These are phyloP conservation scores for Paradoxurus hermaphroditus DNA, from an alignment of 2,113 vertebrate species.

Conservation along the genomic window DNA sequence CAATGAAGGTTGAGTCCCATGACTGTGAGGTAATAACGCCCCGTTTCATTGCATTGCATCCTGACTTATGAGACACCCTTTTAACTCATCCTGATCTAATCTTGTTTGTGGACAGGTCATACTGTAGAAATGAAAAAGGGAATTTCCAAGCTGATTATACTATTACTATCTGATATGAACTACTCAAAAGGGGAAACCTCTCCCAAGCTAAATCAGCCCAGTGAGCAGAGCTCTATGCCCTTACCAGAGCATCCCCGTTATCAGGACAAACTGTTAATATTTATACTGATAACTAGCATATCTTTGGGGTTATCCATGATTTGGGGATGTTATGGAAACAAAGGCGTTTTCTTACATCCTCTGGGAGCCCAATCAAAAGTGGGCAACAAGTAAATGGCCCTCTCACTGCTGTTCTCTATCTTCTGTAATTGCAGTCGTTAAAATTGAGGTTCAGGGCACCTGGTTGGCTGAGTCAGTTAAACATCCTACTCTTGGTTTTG, in stretches of 20 bases:
- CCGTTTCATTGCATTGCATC: not conserved
- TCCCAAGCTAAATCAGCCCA: not conserved
- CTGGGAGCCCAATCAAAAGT: not conserved
- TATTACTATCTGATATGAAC: not conserved
- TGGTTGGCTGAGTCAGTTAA: too few species aligned
- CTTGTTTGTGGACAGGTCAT: not conserved
- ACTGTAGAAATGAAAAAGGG: not conserved
- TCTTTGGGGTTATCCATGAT: not conserved
- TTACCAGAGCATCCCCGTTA: not conserved
- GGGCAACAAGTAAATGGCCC: not conserved
- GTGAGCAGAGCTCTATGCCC: not conserved
- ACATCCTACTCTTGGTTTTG: too few species aligned
- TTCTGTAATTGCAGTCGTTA: not conserved
- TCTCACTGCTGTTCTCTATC: not conserved
- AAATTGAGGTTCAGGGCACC: not conserved
- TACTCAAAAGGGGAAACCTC: not conserved
- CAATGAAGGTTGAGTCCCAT: not conserved
- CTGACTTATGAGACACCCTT: not conserved
- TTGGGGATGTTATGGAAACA: not conserved
- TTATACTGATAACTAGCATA: not conserved
- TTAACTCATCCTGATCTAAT: not conserved
- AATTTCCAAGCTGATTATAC: not conserved
- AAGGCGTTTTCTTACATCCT: not conserved
- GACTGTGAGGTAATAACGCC: not conserved
- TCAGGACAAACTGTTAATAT: not conserved